phyloP scores from a whole-genome alignment of 1,140 invertebrate species.

The Lordiphosa clarofinis region DNA sequence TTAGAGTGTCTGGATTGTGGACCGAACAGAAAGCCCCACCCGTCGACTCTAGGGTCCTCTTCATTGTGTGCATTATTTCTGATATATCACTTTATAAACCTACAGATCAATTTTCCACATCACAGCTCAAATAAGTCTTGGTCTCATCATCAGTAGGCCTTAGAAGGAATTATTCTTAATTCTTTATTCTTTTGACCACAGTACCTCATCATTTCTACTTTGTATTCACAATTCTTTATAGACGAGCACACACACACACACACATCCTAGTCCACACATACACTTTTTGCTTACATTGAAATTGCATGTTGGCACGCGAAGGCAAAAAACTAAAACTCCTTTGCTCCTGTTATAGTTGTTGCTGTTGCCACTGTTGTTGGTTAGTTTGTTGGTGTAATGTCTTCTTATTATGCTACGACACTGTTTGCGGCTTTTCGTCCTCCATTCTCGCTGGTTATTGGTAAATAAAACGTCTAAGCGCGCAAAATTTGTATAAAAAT shows the following conservation, averaged over 20 bases:
- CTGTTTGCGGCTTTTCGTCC: constrained; percentile 31
- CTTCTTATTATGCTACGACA: constrained; percentile 76
- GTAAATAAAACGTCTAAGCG: constrained; percentile 73
- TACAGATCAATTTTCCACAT: too few species aligned
- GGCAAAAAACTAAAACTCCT: constrained; percentile 17
- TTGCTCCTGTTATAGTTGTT: constrained; percentile 34
- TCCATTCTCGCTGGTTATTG: constrained; percentile 56
- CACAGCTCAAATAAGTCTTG: too few species aligned
- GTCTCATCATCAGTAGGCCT: too few species aligned
- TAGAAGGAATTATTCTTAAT: too few species aligned
- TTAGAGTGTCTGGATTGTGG: too few species aligned
- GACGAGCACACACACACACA: constrained; percentile 39
- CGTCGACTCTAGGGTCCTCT: too few species aligned
- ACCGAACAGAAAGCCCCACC: too few species aligned
- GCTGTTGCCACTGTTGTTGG: constrained; percentile 54
- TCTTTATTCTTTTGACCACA: constrained; percentile 13
- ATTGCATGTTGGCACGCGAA: constrained; percentile 74
- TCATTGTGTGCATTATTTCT: too few species aligned
- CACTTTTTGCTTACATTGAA: constrained; percentile 53
- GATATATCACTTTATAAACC: too few species aligned
- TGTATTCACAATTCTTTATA: constrained; percentile 73
- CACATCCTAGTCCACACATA: neutral
- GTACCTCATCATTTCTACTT: constrained; percentile 41
- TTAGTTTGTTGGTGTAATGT: constrained; percentile 68
- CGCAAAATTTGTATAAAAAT: constrained; percentile 67